Evolutionary conservation across 23 tunicate genomes (phyloP).

Genomic region (Corella eumyota): DNA sequence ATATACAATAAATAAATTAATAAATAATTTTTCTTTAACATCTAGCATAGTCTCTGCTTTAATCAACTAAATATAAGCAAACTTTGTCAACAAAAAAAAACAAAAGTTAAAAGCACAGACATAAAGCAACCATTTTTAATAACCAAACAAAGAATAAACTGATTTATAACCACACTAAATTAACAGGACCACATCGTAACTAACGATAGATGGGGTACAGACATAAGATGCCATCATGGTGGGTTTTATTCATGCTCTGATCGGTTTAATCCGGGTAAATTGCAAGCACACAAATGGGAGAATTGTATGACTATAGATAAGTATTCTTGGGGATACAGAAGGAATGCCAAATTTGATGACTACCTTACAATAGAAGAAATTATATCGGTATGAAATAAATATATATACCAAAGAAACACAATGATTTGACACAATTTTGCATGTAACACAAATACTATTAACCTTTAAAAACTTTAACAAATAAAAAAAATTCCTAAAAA

Average conservation of each 20-base stretch:
- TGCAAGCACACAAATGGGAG: slow-evolving; percentile 40
- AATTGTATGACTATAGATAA: slow-evolving; percentile 37
- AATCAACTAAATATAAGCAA: not conserved
- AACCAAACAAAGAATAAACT: not conserved
- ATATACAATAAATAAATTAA: too few relatives aligned
- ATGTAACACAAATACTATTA: too few relatives aligned
- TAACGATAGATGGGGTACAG: slow-evolving; percentile 47
- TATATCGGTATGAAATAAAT: slow-evolving; percentile 5
- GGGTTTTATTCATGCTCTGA: slow-evolving; percentile 46
- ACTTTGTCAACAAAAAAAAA: not conserved
- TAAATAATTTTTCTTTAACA: not conserved
- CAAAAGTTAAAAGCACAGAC: not conserved
- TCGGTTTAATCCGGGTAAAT: slow-evolving; percentile 19
- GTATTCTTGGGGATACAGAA: slow-evolving; percentile 34
- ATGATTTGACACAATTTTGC: too few relatives aligned
- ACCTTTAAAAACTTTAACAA: too few relatives aligned
- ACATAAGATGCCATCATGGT: slow-evolving; percentile 42
- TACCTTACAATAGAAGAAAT: slow-evolving; percentile 27
- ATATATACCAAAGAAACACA: too few relatives aligned
- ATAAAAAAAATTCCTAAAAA: too few relatives aligned
- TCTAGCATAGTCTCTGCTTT: not conserved
- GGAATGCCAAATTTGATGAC: slow-evolving; percentile 19
- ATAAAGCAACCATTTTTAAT: too few relatives aligned
- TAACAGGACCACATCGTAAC: slow-evolving; percentile 34
- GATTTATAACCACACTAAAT: not conserved